These are phyloP conservation scores for Lasioglossum oenotherae DNA, from an alignment of 2,888 invertebrate species.

Conservation along the genomic window DNA sequence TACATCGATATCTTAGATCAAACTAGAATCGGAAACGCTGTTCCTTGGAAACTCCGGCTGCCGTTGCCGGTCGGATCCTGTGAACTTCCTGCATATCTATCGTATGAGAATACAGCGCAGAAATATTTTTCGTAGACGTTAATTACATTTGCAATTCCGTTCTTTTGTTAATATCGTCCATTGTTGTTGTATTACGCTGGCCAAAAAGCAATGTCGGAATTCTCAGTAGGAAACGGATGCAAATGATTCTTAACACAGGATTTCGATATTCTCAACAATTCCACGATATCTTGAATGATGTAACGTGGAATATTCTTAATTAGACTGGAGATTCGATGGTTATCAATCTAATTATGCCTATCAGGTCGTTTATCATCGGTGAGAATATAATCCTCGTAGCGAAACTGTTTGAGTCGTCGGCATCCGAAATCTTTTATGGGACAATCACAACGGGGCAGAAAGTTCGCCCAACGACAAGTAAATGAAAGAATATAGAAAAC, in stretches of 20 bases:
- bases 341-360: not conserved
- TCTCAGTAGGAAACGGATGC: not conserved
- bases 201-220: not conserved
- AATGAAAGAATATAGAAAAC: too few species aligned
- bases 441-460: too few species aligned
- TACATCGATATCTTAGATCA: slow-evolving; percentile 35
- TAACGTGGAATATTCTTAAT: not conserved
- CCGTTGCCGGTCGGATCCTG: slow-evolving; percentile 39
- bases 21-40: slow-evolving; percentile 38
- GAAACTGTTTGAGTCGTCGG: not conserved
- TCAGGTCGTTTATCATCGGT: not conserved
- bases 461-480: too few species aligned
- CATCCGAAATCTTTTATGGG: too few species aligned
- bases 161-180: not conserved
- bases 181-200: not conserved
- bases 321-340: not conserved
- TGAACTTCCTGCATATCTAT: slow-evolving; percentile 18
- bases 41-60: slow-evolving; percentile 41
- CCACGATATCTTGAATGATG: not conserved
- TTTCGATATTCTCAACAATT: not conserved
- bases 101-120: not conserved
- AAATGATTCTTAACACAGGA: not conserved
- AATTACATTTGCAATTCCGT: not conserved
- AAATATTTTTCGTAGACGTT: not conserved
- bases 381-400: not conserved